Percentiles rank a stretch among this genome's conserved stretches.
phyloP scores from a whole-genome alignment of 2,113 vertebrate species.

The Vombatus ursinus region DNA sequence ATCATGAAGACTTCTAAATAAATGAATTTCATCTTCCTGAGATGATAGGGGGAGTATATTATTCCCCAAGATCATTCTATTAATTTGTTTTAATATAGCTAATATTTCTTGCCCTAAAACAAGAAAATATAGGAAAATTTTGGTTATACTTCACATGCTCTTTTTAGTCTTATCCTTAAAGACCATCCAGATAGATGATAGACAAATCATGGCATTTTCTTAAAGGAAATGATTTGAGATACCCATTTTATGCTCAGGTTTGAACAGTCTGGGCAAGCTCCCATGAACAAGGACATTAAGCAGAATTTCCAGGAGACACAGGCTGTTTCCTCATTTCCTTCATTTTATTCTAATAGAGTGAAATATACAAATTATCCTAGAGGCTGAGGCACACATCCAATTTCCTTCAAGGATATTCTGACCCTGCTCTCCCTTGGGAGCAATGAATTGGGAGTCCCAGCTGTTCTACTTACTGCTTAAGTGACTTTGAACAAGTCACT shows the following conservation, averaged over 20 bases:
- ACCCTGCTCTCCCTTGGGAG: background rate
- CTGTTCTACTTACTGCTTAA: background rate
- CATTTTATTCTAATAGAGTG: background rate
- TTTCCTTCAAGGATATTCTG: background rate
- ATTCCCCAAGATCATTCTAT: slow-evolving; percentile 66
- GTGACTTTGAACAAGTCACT: background rate
- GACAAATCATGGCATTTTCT: fast-evolving
- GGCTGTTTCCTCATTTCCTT: background rate
- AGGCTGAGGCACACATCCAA: background rate
- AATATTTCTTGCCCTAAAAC: slow-evolving; percentile 50
- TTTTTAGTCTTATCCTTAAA: background rate
- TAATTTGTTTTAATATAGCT: slow-evolving; percentile 73
- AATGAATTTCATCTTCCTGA: slow-evolving; percentile 67
- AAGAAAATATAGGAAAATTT: slow-evolving; percentile 26
- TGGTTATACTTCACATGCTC: slow-evolving; percentile 34
- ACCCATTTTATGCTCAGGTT: fast-evolving
- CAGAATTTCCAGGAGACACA: slow-evolving; percentile 14
- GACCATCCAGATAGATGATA: slow-evolving; percentile 50
- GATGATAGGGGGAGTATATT: slow-evolving; percentile 62
- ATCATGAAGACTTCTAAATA: slow-evolving; percentile 52
- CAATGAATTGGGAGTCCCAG: background rate
- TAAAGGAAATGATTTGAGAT: fast-evolving
- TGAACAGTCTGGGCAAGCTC: background rate
- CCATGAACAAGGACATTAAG: background rate
- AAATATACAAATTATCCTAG: background rate